phyloP scores from a whole-genome alignment of 2,113 vertebrate genomes.

The Apus apus region DNA sequence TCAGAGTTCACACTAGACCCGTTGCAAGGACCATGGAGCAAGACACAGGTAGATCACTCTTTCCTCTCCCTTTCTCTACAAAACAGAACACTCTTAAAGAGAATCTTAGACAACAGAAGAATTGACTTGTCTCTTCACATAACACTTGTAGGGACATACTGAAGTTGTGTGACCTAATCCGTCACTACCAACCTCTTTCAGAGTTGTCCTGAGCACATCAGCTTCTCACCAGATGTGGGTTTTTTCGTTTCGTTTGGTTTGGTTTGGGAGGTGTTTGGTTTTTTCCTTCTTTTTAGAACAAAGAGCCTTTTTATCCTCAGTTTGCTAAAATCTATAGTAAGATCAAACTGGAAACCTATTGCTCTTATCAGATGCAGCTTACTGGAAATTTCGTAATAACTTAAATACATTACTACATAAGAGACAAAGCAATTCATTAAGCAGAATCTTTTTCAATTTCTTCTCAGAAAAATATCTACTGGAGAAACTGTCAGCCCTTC shows the following conservation, averaged over 20 bases:
- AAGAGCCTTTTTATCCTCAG: constrained; percentile 34
- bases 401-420: constrained; percentile 8
- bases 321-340: constrained; percentile 33
- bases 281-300: neutral
- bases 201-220: constrained; percentile 17
- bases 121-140: constrained; percentile 35
- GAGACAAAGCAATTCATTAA: constrained; percentile 23
- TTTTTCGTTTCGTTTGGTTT: neutral
- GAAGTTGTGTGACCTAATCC: neutral
- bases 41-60: neutral
- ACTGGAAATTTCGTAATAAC: neutral
- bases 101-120: constrained; percentile 8
- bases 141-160: neutral
- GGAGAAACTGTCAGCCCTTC: neutral
- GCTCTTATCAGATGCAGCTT: constrained; percentile 14
- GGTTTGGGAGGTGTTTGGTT: no score
- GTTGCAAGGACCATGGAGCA: neutral
- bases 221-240: constrained; percentile 48
- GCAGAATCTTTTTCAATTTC: neutral
- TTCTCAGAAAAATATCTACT: neutral
- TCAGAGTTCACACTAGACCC: neutral
- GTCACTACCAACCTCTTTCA: constrained; percentile 17
- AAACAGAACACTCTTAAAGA: neutral
- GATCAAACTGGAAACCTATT: constrained; percentile 38
- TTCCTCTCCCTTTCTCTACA: neutral